Conservation (phyloP, 1,140 invertebrate species). For the Fopius arisanus region DNA sequence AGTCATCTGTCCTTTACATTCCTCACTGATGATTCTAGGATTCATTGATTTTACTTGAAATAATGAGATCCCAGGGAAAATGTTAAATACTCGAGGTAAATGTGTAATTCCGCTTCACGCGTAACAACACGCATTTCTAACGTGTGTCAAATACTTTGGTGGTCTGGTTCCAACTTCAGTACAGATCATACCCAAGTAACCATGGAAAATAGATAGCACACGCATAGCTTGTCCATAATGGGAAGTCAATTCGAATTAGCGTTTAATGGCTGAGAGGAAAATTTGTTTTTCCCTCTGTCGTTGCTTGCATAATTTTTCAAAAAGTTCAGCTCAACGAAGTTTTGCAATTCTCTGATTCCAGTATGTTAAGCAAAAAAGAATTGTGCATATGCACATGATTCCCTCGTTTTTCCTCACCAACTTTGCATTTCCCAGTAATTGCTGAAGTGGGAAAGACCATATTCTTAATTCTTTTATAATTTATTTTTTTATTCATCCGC, state of each 20-base stretch:
- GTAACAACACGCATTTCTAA: conserved; percentile 27
- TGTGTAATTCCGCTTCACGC: conserved; percentile 19
- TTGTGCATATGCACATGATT: background rate
- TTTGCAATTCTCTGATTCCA: background rate
- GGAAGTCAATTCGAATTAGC: conserved; percentile 25
- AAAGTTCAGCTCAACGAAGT: background rate
- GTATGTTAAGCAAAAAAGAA: background rate
- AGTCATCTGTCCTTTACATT: conserved; percentile 1
- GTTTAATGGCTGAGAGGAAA: conserved; percentile 22
- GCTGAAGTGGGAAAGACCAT: conserved; percentile 2
- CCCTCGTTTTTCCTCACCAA: background rate
- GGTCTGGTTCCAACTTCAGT: background rate
- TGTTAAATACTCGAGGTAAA: background rate
- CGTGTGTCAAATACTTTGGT: conserved; percentile 9
- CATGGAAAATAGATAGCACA: conserved; percentile 4
- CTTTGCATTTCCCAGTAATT: background rate
- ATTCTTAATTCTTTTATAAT: conserved; percentile 5
- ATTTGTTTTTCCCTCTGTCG: conserved; percentile 20
- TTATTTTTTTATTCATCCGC: conserved; percentile 4
- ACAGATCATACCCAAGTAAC: background rate
- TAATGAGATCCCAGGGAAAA: conserved; percentile 7
- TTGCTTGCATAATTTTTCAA: conserved; percentile 20
- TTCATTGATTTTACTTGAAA: conserved; percentile 6
- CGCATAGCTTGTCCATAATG: background rate
- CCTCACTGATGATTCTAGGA: background rate